A percentile compares a stretch with the other conserved stretches of the same genome.
Evolutionary conservation across 2,797 vertebrate genomes (phyloP).

Genomic region (Poecile montanus): DNA sequence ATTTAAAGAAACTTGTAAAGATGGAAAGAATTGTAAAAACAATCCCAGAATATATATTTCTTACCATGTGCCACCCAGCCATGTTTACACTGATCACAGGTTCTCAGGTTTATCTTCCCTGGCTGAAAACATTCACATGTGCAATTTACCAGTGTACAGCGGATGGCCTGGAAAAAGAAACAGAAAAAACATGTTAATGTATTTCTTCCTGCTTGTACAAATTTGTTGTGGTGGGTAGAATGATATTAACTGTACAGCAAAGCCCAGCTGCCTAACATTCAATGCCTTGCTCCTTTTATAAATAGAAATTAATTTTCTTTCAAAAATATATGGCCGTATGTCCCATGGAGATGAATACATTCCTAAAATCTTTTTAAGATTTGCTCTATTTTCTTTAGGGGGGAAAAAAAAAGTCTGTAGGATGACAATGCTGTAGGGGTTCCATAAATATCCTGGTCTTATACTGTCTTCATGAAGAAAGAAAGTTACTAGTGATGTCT

Average conservation of each 20-base stretch:
- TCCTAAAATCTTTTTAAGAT: background rate
- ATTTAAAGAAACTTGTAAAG: background rate
- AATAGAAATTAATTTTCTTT: background rate
- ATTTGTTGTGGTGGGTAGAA: background rate
- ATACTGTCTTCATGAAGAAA: background rate
- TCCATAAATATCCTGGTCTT: background rate
- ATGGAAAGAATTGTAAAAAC: background rate
- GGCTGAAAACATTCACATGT: conserved; percentile 99
- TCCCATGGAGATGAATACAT: background rate
- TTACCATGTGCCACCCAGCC: conserved; percentile 99
- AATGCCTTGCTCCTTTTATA: background rate
- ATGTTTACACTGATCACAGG: conserved; percentile 98
- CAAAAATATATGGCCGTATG: background rate
- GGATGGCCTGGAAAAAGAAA: conserved; percentile 88
- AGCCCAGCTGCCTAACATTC: background rate
- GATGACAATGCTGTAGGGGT: background rate
- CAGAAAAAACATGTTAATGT: conserved; percentile 28
- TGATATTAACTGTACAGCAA: background rate
- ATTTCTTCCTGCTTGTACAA: background rate
- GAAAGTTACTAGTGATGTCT: background rate
- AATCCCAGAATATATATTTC: conserved; percentile 46
- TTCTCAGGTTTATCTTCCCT: conserved; percentile 97
- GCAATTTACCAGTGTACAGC: conserved; percentile 99
- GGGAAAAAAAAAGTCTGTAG: background rate
- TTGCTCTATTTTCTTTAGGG: background rate